phyloP scores from a whole-genome alignment of 2,113 vertebrate species.

The Ellobius talpinus region DNA sequence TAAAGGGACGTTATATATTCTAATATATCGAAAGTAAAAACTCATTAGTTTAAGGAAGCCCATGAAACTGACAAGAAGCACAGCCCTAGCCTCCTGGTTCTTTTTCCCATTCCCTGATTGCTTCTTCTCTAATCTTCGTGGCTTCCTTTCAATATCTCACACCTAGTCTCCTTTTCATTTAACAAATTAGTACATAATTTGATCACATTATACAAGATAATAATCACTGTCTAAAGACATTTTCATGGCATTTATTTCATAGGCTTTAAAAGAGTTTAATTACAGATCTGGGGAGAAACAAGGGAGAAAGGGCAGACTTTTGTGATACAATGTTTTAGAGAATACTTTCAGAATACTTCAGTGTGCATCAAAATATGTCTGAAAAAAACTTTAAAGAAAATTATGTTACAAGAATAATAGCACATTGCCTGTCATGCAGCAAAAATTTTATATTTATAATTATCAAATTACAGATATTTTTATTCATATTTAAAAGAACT shows the following conservation, averaged over 20 bases:
- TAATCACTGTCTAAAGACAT: neutral
- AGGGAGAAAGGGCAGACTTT: neutral
- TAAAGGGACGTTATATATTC: neutral
- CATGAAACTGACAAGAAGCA: neutral
- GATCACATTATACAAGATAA: neutral
- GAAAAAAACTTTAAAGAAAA: neutral
- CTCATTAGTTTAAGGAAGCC: neutral
- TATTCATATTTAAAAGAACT: too few relatives aligned
- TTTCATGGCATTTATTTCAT: neutral
- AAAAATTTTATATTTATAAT: neutral
- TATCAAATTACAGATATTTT: neutral
- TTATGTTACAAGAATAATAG: neutral
- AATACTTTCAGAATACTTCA: neutral
- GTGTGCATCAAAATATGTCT: neutral
- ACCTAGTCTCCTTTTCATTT: neutral
- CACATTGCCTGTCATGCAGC: neutral
- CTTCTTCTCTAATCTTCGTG: neutral
- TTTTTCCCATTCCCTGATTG: accelerated
- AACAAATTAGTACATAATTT: neutral
- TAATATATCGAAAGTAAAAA: neutral
- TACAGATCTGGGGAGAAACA: neutral
- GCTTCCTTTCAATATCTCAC: neutral
- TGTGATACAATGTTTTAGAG: neutral
- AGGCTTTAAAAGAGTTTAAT: neutral
- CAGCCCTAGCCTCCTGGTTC: too few relatives aligned